Conservation (phyloP, 1,140 invertebrate genomes). For the Lepidotrigona ventralis region DNA sequence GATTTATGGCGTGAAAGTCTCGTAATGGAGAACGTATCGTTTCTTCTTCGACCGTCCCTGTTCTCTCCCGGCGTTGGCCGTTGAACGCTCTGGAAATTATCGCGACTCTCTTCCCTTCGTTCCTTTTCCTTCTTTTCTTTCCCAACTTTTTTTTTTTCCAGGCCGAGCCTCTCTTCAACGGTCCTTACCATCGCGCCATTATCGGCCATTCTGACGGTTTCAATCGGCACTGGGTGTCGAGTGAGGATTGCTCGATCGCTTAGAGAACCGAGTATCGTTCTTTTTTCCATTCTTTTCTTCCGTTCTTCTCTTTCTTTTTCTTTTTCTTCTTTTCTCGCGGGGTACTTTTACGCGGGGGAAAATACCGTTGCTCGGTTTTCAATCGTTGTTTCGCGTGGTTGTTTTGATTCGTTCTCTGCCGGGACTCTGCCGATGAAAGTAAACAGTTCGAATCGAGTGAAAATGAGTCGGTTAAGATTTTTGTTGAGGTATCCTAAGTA, state of each 20-base stretch:
- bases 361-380: not conserved
- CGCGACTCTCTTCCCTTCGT: slow-evolving; percentile 9
- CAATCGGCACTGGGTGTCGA: not conserved
- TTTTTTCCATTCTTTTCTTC: not conserved
- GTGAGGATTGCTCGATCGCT: slow-evolving; percentile 24
- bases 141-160: not conserved
- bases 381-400: not conserved
- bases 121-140: slow-evolving; percentile 20
- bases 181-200: slow-evolving; percentile 29
- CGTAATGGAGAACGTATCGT: slow-evolving; percentile 66
- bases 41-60: slow-evolving; percentile 45
- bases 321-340: too few species aligned
- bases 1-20: slow-evolving; percentile 62
- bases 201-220: slow-evolving; percentile 31
- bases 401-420: not conserved
- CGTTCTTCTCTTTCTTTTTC: not conserved
- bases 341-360: not conserved
- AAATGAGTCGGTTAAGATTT: not conserved
- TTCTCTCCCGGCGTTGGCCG: not conserved
- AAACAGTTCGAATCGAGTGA: not conserved
- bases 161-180: not conserved
- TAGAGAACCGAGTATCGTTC: slow-evolving; percentile 1
- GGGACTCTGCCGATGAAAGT: not conserved
- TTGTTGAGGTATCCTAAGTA: too few species aligned
- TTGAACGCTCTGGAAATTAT: slow-evolving; percentile 35